Evolutionary conservation across 92 coral and sea anemone genomes (phyloP), one percentile per base, ranked within the genome.

Genomic region (Actinernus sp.): DNA sequence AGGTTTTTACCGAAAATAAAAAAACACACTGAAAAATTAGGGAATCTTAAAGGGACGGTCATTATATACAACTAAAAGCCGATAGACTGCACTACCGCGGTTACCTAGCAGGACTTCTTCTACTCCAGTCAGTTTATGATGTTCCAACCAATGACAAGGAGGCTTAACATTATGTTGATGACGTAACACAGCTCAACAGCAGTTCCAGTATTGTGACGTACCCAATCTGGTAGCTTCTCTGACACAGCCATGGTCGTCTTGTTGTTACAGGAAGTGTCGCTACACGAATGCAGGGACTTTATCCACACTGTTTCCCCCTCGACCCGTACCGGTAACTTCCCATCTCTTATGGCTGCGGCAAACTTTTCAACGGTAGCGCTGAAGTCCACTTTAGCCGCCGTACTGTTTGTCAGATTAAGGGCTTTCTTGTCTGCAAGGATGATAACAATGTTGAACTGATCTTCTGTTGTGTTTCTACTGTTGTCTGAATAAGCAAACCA

Each of bases 341-440:
- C 73, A 22, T 45, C 33, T 11, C 39, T 36, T 10, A 86, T 61
- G 47, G 87, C 75, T 19, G 44, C 12, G 22, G 76, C 54, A 26
- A 81, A 33, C 32, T 26, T 21, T 16, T 23, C 29, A 29, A 74
- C 19, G 1, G 70, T 61, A 2, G 19, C 37, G 52, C 36, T 73
- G 49, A 86, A 37, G 66, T 80, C 50, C 2, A 54, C 58, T 6
- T 46, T 31, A 2, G 64, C 51, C 4, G 58, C 68, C 39, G 63
- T 31, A 12, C 48, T 46, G 31, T 18, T 34, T n/a, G 58, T 27
- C 21, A 79, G 33, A 0, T 67, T 73, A 0, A 73, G 46, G 3
- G 53, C 55, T 37, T 72, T 80, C 44, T 31, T 65, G 61, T 85
- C 87, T 20, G 74, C 92, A 31, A 85, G 54, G 18, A 66, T 68